Evolutionary conservation across 2,113 vertebrate species (phyloP), one percentile per base, ranked within the genome.

Genomic region (Salvelinus alpinus): DNA sequence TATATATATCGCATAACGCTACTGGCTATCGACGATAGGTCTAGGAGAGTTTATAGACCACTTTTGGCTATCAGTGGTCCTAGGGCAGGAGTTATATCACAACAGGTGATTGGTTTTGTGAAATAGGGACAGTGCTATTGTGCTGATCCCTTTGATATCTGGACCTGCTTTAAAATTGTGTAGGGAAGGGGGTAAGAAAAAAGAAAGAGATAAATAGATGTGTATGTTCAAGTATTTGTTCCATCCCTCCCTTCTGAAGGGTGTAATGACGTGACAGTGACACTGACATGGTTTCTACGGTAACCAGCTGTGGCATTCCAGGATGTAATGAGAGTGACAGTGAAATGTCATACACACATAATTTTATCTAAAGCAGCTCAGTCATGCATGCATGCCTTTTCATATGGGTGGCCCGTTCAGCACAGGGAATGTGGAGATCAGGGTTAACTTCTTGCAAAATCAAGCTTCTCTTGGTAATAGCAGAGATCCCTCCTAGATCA

Each of bases 221-320:
- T 29, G 22, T 38, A n/a, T 34, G 73, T 78, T 74, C 47, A 71
- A 78, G 64, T 75, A 75, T 85, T 77, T 77, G 81, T 87, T 76
- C 34, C 68, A 18, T 14, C 22, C 82, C 72, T 79, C 77, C 69
- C 12, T 75, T 84, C 73, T 44, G 38, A 44, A 3, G 67, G 78
- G 73, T 86, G 85, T 85, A 82, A 88, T 75, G 57, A 72, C 2
- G 38, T 44, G 38, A 44, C 38, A 75, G 74, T 85, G 86, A 89
- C 84, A 86, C 73, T 44, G 82, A 84, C 88, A 85, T 59, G 68
- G 75, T n/a, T 76, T 86, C 79, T 91, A 85, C 79, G 73, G 85
- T 48, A 20, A 70, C 34, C 68, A 48, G 68, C 20, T 25, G 68
- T 47, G n/a, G 34, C 20, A n/a, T 62, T 24, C 59, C 8, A 44